These are phyloP conservation scores for Margarornis squamiger DNA, from an alignment of 2,797 vertebrate genomes.

Conservation along the genomic window DNA sequence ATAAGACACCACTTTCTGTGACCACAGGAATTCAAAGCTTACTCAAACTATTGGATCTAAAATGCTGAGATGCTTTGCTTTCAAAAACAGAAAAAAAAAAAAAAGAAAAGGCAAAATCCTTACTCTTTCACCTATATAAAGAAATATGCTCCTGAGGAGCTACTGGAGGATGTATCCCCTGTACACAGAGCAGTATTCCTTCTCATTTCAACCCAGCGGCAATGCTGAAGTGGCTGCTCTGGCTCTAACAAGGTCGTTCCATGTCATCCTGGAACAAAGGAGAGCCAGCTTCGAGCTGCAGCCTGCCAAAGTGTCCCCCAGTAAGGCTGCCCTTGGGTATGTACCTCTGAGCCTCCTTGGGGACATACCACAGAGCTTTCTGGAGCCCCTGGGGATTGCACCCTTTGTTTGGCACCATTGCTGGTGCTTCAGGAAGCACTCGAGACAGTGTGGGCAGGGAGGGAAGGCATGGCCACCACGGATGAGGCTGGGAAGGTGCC, in stretches of 20 bases:
- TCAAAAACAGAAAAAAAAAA: not conserved
- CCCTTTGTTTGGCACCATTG: not conserved
- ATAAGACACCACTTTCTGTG: not conserved
- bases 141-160: not conserved
- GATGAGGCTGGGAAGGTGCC: not conserved
- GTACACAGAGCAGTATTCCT: not conserved
- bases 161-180: not conserved
- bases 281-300: not conserved
- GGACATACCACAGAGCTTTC: rapidly evolving
- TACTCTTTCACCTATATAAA: not conserved
- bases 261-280: not conserved
- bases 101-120: not conserved
- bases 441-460: not conserved
- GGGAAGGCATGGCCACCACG: rapidly evolving
- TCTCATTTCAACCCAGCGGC: not conserved
- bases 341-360: rapidly evolving
- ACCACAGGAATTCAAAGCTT: not conserved
- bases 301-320: not conserved
- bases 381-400: not conserved
- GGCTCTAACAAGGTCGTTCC: not conserved
- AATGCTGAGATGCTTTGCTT: not conserved
- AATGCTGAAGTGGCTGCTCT: not conserved
- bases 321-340: not conserved
- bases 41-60: not conserved
- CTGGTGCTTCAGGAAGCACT: not conserved